Evolutionary conservation across 2,888 invertebrate species (phyloP).

Genomic region (Julus scandinavius): DNA sequence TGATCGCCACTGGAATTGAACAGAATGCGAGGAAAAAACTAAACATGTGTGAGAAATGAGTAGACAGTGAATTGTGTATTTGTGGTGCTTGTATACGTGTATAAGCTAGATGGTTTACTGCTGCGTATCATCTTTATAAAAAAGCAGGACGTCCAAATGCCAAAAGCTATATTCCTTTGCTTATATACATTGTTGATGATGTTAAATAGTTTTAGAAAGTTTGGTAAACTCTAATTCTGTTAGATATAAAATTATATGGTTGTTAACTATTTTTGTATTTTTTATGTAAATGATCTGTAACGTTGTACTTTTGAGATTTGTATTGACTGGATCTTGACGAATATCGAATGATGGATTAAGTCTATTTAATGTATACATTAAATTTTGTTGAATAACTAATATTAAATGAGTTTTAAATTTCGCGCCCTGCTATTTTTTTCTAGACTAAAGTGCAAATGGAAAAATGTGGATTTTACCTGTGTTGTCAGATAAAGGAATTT

Average conservation of each 20-base stretch:
- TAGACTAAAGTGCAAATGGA: neutral
- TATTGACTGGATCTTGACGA: neutral
- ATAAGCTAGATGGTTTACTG: too few species aligned
- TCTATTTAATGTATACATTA: neutral
- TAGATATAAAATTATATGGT: neutral
- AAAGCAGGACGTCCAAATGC: too few species aligned
- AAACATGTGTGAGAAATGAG: too few species aligned
- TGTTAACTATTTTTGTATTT: slow-evolving; percentile 23
- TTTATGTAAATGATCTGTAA: neutral
- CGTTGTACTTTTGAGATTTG: neutral
- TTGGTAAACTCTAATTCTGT: neutral
- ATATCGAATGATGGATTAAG: neutral
- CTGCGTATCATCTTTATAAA: too few species aligned
- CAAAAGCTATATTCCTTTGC: neutral
- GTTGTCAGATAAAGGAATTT: neutral
- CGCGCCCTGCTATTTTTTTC: neutral
- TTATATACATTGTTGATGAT: neutral
- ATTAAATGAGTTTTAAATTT: neutral
- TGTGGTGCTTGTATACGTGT: too few species aligned
- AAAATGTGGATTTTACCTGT: neutral
- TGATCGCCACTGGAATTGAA: too few species aligned
- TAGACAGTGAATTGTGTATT: too few species aligned
- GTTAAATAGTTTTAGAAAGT: too few species aligned
- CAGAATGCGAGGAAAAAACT: too few species aligned
- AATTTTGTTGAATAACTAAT: neutral